phyloP scores from a whole-genome alignment of 1,140 invertebrate genomes.

The Ceratina calcarata region DNA sequence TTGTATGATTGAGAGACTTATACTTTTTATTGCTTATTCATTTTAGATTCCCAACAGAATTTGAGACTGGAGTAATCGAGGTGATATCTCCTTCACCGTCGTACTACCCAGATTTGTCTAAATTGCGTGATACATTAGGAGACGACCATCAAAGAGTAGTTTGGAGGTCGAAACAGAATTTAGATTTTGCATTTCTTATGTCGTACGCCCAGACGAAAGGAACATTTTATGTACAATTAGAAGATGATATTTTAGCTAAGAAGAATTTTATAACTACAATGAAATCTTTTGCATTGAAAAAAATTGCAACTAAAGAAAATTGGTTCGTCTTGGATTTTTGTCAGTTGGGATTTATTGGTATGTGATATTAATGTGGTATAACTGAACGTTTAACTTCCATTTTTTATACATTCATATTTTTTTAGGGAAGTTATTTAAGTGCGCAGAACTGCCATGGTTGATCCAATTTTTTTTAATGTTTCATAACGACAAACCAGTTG shows the following conservation, averaged over 20 bases:
- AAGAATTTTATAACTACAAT: constrained; percentile 92
- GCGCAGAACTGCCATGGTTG: constrained; percentile 91
- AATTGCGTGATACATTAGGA: constrained; percentile 89
- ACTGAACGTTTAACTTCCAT: background rate
- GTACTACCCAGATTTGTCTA: constrained; percentile 94
- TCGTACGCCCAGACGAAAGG: constrained; percentile 93
- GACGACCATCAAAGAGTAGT: constrained; percentile 93
- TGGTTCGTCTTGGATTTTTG: constrained; percentile 98
- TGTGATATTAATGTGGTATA: background rate
- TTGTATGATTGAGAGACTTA: background rate
- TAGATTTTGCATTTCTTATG: constrained; percentile 98
- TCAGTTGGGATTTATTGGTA: constrained; percentile 94
- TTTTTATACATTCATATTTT: constrained; percentile 24
- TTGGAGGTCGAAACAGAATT: constrained; percentile 98
- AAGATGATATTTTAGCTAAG: constrained; percentile 97
- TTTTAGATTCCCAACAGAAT: constrained; percentile 87
- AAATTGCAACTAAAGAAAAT: constrained; percentile 86
- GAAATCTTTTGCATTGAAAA: constrained; percentile 93
- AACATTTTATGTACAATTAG: constrained; percentile 92
- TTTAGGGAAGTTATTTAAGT: constrained; percentile 95
- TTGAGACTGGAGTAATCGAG: constrained; percentile 92
- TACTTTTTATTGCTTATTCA: background rate
- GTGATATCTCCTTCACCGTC: constrained; percentile 91
- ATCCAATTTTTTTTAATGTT: constrained; percentile 97
- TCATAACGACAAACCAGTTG: constrained; percentile 97